Evolutionary conservation across 2,113 vertebrate genomes (phyloP).

Genomic region (Myotis yumanensis): DNA sequence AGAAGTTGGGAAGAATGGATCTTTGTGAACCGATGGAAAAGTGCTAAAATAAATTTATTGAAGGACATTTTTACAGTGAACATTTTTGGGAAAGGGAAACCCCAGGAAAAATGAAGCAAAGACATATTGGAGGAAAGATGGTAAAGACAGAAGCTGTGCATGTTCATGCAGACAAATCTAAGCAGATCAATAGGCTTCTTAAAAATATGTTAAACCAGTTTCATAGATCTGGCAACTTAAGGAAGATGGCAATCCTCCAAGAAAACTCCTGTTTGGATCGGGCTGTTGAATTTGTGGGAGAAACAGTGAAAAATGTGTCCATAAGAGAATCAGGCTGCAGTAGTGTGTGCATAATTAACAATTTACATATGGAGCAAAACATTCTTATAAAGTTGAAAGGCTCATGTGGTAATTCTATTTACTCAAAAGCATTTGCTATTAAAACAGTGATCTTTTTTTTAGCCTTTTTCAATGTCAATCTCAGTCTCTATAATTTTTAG

Average conservation of each 20-base stretch:
- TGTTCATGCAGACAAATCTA: slow-evolving; percentile 10
- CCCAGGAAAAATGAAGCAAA: slow-evolving; percentile 52
- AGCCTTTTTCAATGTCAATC: background rate
- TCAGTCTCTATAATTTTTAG: slow-evolving; percentile 30
- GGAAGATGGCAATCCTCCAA: background rate
- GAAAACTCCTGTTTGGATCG: background rate
- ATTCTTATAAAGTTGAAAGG: background rate
- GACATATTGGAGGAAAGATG: slow-evolving; percentile 49
- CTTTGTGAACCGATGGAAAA: background rate
- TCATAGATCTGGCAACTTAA: slow-evolving; percentile 6
- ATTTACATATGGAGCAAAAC: background rate
- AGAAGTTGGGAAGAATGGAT: background rate
- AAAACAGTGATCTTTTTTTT: slow-evolving; percentile 7
- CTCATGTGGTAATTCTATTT: background rate
- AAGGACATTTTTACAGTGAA: slow-evolving; percentile 52
- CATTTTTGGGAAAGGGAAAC: slow-evolving; percentile 44
- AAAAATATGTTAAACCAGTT: slow-evolving; percentile 40
- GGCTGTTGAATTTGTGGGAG: background rate
- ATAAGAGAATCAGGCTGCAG: background rate
- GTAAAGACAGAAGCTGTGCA: background rate
- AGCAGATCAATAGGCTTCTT: slow-evolving; percentile 56
- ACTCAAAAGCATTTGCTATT: background rate
- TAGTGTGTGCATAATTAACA: background rate
- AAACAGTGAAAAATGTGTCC: background rate
- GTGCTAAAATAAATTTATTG: slow-evolving; percentile 31